Base-by-base conservation (phyloP, 2,888 invertebrate genomes). In the Acrocyrtus sp. region DNA sequence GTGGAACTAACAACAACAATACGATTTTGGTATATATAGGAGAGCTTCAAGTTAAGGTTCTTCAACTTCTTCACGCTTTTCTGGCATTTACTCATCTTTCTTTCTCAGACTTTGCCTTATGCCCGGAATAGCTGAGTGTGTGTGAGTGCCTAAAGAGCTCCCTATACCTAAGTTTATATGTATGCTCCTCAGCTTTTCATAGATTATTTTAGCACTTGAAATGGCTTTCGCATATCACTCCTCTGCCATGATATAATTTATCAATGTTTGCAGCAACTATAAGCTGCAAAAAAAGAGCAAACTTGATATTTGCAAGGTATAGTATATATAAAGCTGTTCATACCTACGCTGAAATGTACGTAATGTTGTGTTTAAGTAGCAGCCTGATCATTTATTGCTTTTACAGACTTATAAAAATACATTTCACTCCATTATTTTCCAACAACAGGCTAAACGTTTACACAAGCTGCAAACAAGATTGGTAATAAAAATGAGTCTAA, bases 391-490 rank as follows among this genome's bases (percentile, higher is more conserved):
- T 24, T 57, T 48, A 56, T 65, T 34, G 26, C 54, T 24, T 26
- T 54, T n/a, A n/a, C n/a, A n/a, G n/a, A n/a, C n/a, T n/a, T n/a
- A n/a, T n/a, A n/a, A n/a, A n/a, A n/a, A n/a, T n/a, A n/a, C n/a
- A n/a, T n/a, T n/a, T n/a, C n/a, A n/a, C n/a, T n/a, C n/a, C n/a
- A n/a, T n/a, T n/a, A 34, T 34, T 34, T 5, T 5, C 34, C 21
- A n/a, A 50, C 19, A 62, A 58, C 51, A 56, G 47, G 65, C 26
- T 65, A 67, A 67, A 67, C 67, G 67, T 67, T 69, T 69, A 47
- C 68, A 69, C 67, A 67, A 67, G 51, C 61, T 69, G 68, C 68
- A 69, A 69, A 69, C 68, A 69, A 69, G 68, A 69, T 69, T 69
- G 68, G 68, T 19, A 53, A 61, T 69, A 69, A 69, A 69, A 61